Conservation (phyloP, 1,140 invertebrate genomes). For the Heliconius nattereri region DNA sequence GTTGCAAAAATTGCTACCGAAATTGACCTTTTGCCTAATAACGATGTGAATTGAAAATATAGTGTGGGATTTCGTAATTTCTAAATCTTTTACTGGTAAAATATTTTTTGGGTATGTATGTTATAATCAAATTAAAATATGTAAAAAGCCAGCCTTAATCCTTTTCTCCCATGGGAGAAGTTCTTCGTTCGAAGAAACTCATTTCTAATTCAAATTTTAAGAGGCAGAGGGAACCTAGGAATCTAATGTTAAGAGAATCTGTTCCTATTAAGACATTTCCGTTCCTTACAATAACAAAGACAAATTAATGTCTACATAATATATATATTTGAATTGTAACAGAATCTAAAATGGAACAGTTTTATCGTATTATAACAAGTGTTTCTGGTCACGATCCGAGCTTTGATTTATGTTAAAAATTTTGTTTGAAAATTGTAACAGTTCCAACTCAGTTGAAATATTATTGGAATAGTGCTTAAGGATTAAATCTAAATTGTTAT, state of each 20-base stretch:
- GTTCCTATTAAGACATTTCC: no score
- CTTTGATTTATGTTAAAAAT: slow-evolving; percentile 12
- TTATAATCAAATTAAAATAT: no score
- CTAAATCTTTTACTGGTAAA: not conserved
- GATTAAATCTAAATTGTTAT: no score
- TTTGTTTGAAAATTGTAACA: slow-evolving; percentile 4
- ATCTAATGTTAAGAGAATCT: no score
- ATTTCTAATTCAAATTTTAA: no score
- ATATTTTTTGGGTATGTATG: no score
- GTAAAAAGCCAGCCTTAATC: no score
- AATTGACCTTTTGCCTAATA: slow-evolving; percentile 14
- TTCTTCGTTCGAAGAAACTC: no score
- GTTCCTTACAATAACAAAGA: no score
- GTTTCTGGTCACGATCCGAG: slow-evolving; percentile 3
- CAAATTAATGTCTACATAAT: no score
- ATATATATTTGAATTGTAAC: not conserved
- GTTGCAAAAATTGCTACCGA: slow-evolving; percentile 7
- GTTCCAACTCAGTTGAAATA: slow-evolving; percentile 1
- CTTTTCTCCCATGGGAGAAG: no score
- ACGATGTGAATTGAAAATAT: not conserved
- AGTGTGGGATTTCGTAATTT: not conserved
- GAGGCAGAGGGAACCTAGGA: no score
- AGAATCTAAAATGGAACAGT: slow-evolving; percentile 7
- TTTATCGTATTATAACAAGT: slow-evolving; percentile 6
- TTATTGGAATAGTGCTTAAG: not conserved